phyloP scores from a whole-genome alignment of 1,140 invertebrate genomes.

The Cydia fagiglandana region DNA sequence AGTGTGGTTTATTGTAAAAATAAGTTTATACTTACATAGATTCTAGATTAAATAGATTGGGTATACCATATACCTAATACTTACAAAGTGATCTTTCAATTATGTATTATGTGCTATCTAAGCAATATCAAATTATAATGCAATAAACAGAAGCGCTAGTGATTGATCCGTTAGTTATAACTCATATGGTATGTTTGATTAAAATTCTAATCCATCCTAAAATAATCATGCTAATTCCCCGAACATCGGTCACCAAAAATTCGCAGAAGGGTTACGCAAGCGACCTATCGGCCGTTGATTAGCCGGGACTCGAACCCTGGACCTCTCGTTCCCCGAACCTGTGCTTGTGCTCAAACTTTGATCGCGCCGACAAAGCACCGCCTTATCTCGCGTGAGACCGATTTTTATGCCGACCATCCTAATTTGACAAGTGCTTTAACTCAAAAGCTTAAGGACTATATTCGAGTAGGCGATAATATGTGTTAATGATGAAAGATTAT shows the following conservation, averaged over 20 bases:
- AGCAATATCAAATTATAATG: too few species aligned
- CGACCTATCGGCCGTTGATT: conserved; percentile 62
- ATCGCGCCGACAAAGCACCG: conserved; percentile 68
- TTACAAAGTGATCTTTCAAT: too few species aligned
- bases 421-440: not conserved
- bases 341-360: conserved; percentile 62
- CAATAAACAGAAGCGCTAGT: too few species aligned
- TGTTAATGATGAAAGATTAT: conserved; percentile 7
- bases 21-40: too few species aligned
- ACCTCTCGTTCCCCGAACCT: conserved; percentile 62
- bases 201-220: conserved; percentile 3
- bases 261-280: conserved; percentile 27
- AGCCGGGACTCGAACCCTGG: conserved; percentile 55
- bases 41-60: too few species aligned
- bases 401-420: conserved; percentile 61
- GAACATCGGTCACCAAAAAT: conserved; percentile 43
- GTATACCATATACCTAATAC: too few species aligned
- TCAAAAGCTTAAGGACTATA: not conserved
- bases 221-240: conserved; percentile 44
- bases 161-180: too few species aligned
- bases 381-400: conserved; percentile 69
- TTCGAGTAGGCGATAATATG: not conserved
- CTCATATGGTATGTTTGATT: too few species aligned
- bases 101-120: too few species aligned
- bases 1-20: too few species aligned